Evolutionary conservation across 2,888 invertebrate species (phyloP).

Genomic region (Heliconius aoede): DNA sequence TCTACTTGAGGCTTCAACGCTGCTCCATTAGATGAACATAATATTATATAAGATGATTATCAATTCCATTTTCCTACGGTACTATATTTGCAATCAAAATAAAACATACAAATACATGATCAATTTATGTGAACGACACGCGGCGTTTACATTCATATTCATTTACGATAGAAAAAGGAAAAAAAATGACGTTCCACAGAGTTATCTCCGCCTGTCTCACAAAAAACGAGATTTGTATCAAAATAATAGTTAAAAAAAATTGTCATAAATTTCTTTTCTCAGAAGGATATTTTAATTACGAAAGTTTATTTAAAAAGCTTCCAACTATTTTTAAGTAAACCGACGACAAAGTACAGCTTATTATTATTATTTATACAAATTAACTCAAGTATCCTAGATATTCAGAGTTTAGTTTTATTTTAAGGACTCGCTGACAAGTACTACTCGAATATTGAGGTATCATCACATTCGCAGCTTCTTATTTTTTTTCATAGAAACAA

Average conservation of each 20-base stretch:
- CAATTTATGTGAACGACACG: too few species aligned
- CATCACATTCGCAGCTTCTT: not conserved
- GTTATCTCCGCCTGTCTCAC: not conserved
- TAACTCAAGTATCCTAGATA: slow-evolving; percentile 12
- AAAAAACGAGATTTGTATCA: not conserved
- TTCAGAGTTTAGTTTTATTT: slow-evolving; percentile 12
- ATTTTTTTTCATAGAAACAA: not conserved
- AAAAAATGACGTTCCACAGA: not conserved
- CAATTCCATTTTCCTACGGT: too few species aligned
- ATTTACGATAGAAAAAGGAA: too few species aligned
- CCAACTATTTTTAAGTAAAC: not conserved
- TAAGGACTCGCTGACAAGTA: slow-evolving; percentile 9
- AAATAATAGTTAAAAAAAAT: not conserved
- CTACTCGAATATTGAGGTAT: not conserved
- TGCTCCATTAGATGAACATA: too few species aligned
- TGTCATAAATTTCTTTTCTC: not conserved
- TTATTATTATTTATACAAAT: slow-evolving; percentile 11
- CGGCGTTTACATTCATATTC: too few species aligned
- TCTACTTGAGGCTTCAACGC: too few species aligned
- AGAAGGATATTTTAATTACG: not conserved
- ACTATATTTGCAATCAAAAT: too few species aligned
- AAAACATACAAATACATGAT: too few species aligned
- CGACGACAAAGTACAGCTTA: slow-evolving; percentile 1
- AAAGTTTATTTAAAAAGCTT: not conserved
- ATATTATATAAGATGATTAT: too few species aligned